Percentiles rank a stretch among this genome's conserved stretches.
Conservation (phyloP, 2,888 invertebrate genomes). For the Exephanes ischioxanthus region DNA sequence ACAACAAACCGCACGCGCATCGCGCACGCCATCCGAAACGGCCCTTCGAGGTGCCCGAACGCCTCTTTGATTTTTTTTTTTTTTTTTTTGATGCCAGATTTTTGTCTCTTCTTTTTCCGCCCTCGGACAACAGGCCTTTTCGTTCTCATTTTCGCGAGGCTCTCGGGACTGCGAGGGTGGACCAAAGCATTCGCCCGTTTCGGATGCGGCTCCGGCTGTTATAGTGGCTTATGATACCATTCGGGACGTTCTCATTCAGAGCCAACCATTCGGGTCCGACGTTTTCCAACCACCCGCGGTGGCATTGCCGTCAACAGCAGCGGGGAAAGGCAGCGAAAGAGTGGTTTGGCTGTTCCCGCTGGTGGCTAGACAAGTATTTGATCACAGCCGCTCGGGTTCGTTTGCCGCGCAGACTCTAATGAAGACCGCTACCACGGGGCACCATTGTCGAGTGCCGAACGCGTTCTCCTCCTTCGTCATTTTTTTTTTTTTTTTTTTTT, state of each 20-base stretch:
- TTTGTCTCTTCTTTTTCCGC: constrained; percentile 4
- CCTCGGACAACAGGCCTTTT: constrained; percentile 43
- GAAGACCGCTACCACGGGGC: constrained; percentile 76
- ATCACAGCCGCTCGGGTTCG: constrained; percentile 65
- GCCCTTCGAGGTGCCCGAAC: constrained; percentile 18
- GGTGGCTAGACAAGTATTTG: constrained; percentile 72
- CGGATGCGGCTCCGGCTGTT: constrained; percentile 37
- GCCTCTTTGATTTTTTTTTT: not conserved
- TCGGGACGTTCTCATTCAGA: constrained; percentile 31
- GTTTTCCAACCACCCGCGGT: constrained; percentile 43
- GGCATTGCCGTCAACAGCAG: constrained; percentile 44
- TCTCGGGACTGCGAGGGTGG: constrained; percentile 22
- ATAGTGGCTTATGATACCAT: constrained; percentile 52
- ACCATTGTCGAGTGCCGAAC: constrained; percentile 77
- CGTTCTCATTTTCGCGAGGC: constrained; percentile 22
- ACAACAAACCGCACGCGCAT: constrained; percentile 4
- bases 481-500: not conserved
- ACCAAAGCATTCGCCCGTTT: constrained; percentile 28
- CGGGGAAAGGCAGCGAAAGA: constrained; percentile 38
- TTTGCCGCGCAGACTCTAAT: constrained; percentile 75
- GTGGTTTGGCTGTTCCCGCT: constrained; percentile 60
- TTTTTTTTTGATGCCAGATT: constrained; percentile 31
- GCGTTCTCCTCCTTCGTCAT: constrained; percentile 17
- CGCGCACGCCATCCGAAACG: constrained; percentile 27
- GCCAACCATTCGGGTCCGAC: constrained; percentile 30